Evolutionary conservation across 2,797 vertebrate genomes (phyloP), one percentile per base, ranked within the genome.

Genomic region (Smutsia gigantea): DNA sequence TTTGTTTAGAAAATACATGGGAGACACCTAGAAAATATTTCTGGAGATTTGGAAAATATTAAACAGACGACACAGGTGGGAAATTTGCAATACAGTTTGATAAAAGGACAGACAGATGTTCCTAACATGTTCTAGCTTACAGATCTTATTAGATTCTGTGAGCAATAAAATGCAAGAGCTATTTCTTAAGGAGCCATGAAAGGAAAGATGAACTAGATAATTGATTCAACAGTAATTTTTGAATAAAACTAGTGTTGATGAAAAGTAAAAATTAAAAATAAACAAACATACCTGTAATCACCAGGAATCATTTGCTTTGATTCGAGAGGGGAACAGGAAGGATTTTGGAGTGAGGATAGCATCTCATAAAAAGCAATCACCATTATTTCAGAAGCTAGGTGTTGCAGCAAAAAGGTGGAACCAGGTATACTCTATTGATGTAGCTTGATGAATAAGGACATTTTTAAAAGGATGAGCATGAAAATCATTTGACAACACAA

Each of bases 141-240:
- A 27, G 29, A 51, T 13, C 42, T 81, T 79, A 5, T 66, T 81
- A 78, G 59, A 53, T 18, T 90, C 39, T 21, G 34, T 78, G 55
- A 42, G 34, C 59, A 31, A 79, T 23, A 81, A 92, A 66, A 71
- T 25, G 79, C 84, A 87, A 59, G 25, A 87, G 69, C 14, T 23
- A n/a, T 29, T 92, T 85, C 74, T 75, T 92, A 86, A 87, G 87
- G 79, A 93, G 17, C n/a, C 17, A 59, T 37, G 66, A 94, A 68
- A 79, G 68, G 64, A 94, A 90, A 90, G 75, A 66, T 66, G 75
- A 87, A 64, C 29, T 63, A 77, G 81, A 78, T 37, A 71, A 59
- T 81, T 18, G 51, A 37, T 64, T 86, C 53, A 72, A 81, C 23
- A 71, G 75, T 64, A 90, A 77, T 77, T 79, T 92, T 46, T 23